Percentiles rank a stretch among this genome's conserved stretches.
These are phyloP conservation scores for Brenthis ino DNA, from an alignment of 2,888 invertebrate genomes.

Conservation along the genomic window DNA sequence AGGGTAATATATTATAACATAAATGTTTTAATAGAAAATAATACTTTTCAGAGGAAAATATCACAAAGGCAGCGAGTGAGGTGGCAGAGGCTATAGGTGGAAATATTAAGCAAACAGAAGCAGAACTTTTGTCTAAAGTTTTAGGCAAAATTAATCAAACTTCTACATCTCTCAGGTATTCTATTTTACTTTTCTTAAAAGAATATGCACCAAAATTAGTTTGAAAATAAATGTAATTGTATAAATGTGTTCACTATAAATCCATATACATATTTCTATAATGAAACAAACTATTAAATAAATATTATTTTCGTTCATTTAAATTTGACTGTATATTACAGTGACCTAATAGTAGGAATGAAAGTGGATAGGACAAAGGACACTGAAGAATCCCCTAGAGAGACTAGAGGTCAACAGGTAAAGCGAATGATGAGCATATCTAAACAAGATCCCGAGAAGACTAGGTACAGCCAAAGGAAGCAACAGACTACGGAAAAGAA, in stretches of 20 bases:
- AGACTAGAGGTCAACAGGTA: constrained; percentile 80
- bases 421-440: constrained; percentile 69
- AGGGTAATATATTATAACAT: not conserved
- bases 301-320: not conserved
- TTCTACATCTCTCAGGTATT: constrained; percentile 67
- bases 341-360: constrained; percentile 89
- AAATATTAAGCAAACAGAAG: constrained; percentile 86
- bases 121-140: constrained; percentile 87
- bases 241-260: no score
- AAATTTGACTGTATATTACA: constrained; percentile 53
- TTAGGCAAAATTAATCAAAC: constrained; percentile 79
- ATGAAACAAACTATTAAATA: not conserved
- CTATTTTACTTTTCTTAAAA: not conserved
- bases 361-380: constrained; percentile 85
- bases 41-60: constrained; percentile 58
- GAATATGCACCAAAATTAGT: not conserved
- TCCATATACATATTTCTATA: no score
- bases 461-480: constrained; percentile 54
- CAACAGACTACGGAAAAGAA: constrained; percentile 29
- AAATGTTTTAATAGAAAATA: not conserved
- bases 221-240: no score
- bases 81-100: constrained; percentile 88
- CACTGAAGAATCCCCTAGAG: constrained; percentile 50
- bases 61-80: constrained; percentile 85
- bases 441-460: constrained; percentile 47